A percentile compares a stretch with the other conserved stretches of the same genome.
Evolutionary conservation across 2,113 vertebrate genomes (phyloP).

Genomic region (Diphyllodes magnificus): DNA sequence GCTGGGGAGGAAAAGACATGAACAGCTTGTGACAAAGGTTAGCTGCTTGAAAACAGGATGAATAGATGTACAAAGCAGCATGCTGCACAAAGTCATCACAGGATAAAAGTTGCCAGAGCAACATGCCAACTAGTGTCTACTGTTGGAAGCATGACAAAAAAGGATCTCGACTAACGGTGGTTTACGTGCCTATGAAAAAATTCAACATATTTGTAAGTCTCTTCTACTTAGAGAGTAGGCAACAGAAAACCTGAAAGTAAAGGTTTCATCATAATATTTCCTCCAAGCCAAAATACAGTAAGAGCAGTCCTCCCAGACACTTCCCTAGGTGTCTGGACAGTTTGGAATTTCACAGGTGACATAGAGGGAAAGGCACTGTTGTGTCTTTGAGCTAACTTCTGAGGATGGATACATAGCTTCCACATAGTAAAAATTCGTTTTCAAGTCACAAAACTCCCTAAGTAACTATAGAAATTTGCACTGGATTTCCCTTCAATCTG

Average conservation of each 20-base stretch:
- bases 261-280: not conserved
- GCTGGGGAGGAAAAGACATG: not conserved
- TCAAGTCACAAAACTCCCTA: not conserved
- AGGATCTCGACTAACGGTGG: not conserved
- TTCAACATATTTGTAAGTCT: not conserved
- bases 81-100: not conserved
- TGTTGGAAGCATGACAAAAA: not conserved
- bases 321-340: not conserved
- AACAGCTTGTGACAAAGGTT: not conserved
- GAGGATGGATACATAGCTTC: not conserved
- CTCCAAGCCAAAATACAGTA: not conserved
- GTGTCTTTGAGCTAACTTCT: not conserved
- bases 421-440: not conserved
- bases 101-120: not conserved
- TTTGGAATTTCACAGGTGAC: not conserved
- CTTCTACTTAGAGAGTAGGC: not conserved
- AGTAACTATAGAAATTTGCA: not conserved
- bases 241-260: not conserved
- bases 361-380: not conserved
- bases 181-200: not conserved
- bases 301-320: not conserved
- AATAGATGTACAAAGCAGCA: not conserved
- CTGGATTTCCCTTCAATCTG: not conserved
- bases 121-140: not conserved
- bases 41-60: not conserved